phyloP scores from a whole-genome alignment of 2,113 vertebrate genomes.

The Romanogobio albipinnatus region DNA sequence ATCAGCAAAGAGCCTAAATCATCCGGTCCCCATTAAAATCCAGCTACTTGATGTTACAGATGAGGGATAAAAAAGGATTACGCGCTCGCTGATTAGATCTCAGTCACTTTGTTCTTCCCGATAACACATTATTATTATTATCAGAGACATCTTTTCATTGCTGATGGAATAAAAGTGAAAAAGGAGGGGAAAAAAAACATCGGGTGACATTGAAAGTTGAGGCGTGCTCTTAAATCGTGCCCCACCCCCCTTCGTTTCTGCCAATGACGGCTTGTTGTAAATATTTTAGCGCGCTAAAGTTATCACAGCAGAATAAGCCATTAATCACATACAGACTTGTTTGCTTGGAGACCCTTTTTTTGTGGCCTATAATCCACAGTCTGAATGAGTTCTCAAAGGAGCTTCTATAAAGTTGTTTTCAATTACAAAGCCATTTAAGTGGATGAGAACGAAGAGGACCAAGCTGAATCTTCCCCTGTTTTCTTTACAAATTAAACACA shows the following conservation, averaged over 20 bases:
- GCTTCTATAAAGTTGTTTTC: slow-evolving; percentile 59
- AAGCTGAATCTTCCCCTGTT: slow-evolving; percentile 60
- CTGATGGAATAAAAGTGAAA: slow-evolving; percentile 55
- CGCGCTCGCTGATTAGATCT: slow-evolving; percentile 68
- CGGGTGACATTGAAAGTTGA: slow-evolving; percentile 66
- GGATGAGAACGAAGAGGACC: slow-evolving; percentile 58
- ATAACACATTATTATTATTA: slow-evolving; percentile 72
- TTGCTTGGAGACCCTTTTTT: slow-evolving; percentile 41
- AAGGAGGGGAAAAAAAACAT: neutral
- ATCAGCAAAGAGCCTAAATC: slow-evolving; percentile 42
- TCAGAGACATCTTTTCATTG: slow-evolving; percentile 67
- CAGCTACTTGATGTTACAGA: slow-evolving; percentile 52
- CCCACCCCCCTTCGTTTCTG: neutral
- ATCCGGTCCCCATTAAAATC: slow-evolving; percentile 56
- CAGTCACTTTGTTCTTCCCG: slow-evolving; percentile 65
- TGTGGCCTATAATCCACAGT: slow-evolving; percentile 43
- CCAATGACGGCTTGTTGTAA: slow-evolving; percentile 33
- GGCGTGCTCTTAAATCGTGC: neutral
- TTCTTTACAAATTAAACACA: slow-evolving; percentile 69
- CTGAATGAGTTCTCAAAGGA: slow-evolving; percentile 55
- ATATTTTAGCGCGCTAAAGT: slow-evolving; percentile 44
- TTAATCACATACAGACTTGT: slow-evolving; percentile 46
- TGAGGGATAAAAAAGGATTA: slow-evolving; percentile 48
- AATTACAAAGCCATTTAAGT: slow-evolving; percentile 63
- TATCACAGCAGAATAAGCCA: slow-evolving; percentile 47